Conservation (phyloP, 2,113 vertebrate genomes). For the Odobenus rosmarus region DNA sequence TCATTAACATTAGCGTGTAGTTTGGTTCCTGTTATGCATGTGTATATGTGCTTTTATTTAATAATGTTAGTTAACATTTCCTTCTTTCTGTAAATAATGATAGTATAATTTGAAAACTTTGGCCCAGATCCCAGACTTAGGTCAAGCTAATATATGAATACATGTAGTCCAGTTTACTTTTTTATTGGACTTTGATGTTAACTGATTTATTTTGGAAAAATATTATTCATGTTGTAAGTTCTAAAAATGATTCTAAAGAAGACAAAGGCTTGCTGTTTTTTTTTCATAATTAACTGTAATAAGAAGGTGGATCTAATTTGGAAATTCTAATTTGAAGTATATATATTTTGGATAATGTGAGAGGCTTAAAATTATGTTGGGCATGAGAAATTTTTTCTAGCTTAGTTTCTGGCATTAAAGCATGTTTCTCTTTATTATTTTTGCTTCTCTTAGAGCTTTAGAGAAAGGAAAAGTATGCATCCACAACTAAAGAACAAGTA, state of each 20-base stretch:
- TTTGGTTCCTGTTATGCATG: constrained; percentile 58
- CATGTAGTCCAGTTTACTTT: constrained; percentile 54
- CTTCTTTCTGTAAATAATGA: constrained; percentile 65
- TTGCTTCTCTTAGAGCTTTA: constrained; percentile 18
- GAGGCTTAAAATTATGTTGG: constrained; percentile 43
- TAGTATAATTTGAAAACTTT: constrained; percentile 61
- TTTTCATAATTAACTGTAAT: constrained; percentile 46
- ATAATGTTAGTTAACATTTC: constrained; percentile 55
- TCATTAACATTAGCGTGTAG: constrained; percentile 66
- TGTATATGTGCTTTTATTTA: constrained; percentile 64
- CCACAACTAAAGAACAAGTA: neutral
- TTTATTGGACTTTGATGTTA: constrained; percentile 51
- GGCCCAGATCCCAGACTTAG: constrained; percentile 55
- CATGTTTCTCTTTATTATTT: constrained; percentile 30
- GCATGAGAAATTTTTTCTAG: constrained; percentile 19
- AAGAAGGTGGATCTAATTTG: constrained; percentile 53
- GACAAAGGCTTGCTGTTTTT: neutral
- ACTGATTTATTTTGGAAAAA: neutral
- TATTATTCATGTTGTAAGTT: constrained; percentile 30
- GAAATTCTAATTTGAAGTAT: neutral
- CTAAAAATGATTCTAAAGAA: constrained; percentile 25
- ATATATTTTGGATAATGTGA: constrained; percentile 17
- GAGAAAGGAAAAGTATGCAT: neutral
- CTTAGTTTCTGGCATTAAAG: constrained; percentile 39
- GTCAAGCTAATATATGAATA: constrained; percentile 42